Evolutionary conservation across 1,140 invertebrate species (phyloP).

Genomic region (Calycopis cecrops): DNA sequence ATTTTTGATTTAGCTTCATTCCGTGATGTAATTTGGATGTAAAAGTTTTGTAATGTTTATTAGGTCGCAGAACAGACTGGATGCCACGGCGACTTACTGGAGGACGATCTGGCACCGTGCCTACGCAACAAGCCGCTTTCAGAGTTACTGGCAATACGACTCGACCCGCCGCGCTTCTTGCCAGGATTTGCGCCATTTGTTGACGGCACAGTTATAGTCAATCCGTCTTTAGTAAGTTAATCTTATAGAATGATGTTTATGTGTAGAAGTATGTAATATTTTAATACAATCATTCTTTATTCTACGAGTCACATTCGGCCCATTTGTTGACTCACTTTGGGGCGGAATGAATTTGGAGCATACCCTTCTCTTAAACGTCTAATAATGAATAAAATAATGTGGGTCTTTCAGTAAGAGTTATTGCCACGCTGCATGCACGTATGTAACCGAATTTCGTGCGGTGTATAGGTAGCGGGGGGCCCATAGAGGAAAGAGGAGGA

Average conservation of each 20-base stretch:
- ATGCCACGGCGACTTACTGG: slow-evolving; percentile 84
- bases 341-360: too few species aligned
- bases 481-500: too few species aligned
- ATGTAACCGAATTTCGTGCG: too few species aligned
- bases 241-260: background rate
- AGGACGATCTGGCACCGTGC: slow-evolving; percentile 90
- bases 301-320: too few species aligned
- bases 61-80: slow-evolving; percentile 84
- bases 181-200: slow-evolving; percentile 93
- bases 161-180: slow-evolving; percentile 87
- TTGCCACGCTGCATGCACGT: too few species aligned
- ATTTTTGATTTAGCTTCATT: background rate
- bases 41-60: slow-evolving; percentile 17
- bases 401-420: too few species aligned
- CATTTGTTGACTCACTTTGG: too few species aligned
- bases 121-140: slow-evolving; percentile 83
- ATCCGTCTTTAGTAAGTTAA: slow-evolving; percentile 69
- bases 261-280: background rate
- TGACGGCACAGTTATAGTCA: slow-evolving; percentile 86
- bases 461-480: too few species aligned
- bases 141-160: slow-evolving; percentile 82
- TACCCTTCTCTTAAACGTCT: too few species aligned
- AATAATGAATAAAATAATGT: too few species aligned
- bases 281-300: background rate
- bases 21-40: background rate